Percentiles rank a stretch among this genome's conserved stretches.
These are phyloP conservation scores for Candoia aspera DNA, from an alignment of 2,113 vertebrate species.

Conservation along the genomic window DNA sequence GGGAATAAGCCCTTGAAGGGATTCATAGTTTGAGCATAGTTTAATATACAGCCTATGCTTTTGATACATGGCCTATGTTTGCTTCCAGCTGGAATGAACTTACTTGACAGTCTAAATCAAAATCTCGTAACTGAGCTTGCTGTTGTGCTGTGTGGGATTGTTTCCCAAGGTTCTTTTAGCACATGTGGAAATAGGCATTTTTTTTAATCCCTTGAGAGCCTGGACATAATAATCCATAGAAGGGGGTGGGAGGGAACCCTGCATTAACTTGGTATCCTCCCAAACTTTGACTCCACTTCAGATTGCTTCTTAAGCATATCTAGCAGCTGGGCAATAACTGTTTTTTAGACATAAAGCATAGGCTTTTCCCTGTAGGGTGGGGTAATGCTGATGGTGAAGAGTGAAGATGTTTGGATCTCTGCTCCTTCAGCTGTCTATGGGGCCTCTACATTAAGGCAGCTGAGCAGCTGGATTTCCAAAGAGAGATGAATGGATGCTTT, in stretches of 20 bases:
- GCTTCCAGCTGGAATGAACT: constrained; percentile 62
- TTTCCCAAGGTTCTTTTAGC: constrained; percentile 66
- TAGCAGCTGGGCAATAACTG: constrained; percentile 56
- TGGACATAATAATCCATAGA: constrained; percentile 46
- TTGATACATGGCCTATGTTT: constrained; percentile 43
- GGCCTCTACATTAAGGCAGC: constrained; percentile 63
- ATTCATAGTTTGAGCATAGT: not conserved
- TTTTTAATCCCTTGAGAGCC: constrained; percentile 45
- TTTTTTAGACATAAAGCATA: not conserved
- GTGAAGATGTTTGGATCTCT: constrained; percentile 72
- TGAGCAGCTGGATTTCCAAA: constrained; percentile 73
- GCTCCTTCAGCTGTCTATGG: constrained; percentile 71
- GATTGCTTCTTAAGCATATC: constrained; percentile 43
- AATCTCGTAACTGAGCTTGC: constrained; percentile 71
- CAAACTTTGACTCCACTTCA: not conserved
- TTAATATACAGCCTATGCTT: constrained; percentile 24
- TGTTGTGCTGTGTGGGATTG: constrained; percentile 61
- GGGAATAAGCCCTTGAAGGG: not conserved
- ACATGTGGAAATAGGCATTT: constrained; percentile 62
- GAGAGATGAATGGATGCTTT: constrained; percentile 61
- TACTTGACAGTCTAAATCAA: constrained; percentile 66
- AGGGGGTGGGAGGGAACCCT: not conserved
- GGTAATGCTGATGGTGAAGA: constrained; percentile 58
- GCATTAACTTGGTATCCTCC: constrained; percentile 49
- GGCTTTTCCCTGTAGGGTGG: not conserved